Evolutionary conservation across 2,113 vertebrate genomes (phyloP).

Genomic region (Apteryx mantelli): DNA sequence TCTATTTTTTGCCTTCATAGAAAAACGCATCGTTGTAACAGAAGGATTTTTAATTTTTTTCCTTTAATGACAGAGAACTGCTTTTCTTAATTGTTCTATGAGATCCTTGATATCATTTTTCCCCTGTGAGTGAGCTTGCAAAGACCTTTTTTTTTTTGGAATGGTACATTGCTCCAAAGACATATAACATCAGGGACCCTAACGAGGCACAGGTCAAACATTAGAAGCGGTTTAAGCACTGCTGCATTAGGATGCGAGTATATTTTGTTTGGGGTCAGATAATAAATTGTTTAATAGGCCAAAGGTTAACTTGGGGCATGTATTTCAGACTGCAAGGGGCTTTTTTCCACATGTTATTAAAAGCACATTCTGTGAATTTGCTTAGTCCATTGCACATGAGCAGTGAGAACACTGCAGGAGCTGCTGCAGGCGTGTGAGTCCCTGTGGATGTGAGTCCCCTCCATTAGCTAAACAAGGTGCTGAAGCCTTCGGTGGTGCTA

Average conservation of each 20-base stretch:
- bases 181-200: background rate
- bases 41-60: background rate
- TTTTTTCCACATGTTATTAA: background rate
- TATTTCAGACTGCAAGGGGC: slow-evolving; percentile 4
- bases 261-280: slow-evolving; percentile 36
- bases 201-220: slow-evolving; percentile 19
- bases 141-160: background rate
- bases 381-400: background rate
- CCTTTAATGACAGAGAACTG: background rate
- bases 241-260: background rate
- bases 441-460: background rate
- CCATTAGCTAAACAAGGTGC: background rate
- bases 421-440: background rate
- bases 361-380: slow-evolving; percentile 11
- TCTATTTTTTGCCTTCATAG: background rate
- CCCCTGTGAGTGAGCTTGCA: background rate
- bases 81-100: background rate
- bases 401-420: background rate
- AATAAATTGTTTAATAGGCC: slow-evolving; percentile 22
- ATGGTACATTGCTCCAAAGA: background rate
- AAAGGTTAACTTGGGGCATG: background rate
- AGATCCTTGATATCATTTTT: background rate
- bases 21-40: background rate
- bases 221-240: background rate
- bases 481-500: background rate